Evolutionary conservation across 2,888 invertebrate species (phyloP), one percentile per base, ranked within the genome.

Genomic region (Agapostemon virescens): DNA sequence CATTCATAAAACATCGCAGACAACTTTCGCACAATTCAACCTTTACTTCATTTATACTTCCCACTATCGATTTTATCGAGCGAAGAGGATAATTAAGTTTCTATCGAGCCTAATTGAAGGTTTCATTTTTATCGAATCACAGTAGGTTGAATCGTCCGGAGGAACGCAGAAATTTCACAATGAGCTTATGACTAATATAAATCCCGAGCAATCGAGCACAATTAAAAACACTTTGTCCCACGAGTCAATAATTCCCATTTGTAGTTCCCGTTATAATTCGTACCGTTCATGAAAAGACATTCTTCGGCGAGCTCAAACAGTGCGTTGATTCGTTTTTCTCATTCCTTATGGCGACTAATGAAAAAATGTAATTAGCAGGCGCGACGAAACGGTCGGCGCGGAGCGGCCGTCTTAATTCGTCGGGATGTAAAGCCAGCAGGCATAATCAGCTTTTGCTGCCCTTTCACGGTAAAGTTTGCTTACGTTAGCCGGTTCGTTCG

Each of bases 401-500:
- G 9, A n/a, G 23, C 55, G 55, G 15, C 40, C 70, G 75, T 70
- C 75, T 85, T 84, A 82, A 85, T 85, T 79, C 74, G 77, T 74
- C 77, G 70, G 77, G 80, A 77, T 74, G 82, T 82, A 85, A 85
- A 84, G 81, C 75, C 73, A 79, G 77, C 77, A 76, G 78, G 84
- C 82, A 77, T 79, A 85, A 85, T 85, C 84, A 79, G 85, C 82
- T 74, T 80, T 77, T 73, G 80, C 79, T 80, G 84, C 79, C 79
- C 82, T 82, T 82, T 68, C 84, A 76, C 81, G 81, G 75, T 76
- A 68, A 87, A 87, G 88, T 88, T 88, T 88, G 88, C 87, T 88
- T 88, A 87, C 78, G 87, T 87, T 88, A 87, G 87, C 69, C 82
- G 76, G 87, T 86, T 84, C 84, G 84, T 87, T 87, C 84, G 86